Evolutionary conservation across 2,888 invertebrate species (phyloP).

Genomic region (Serrognathus titanus): DNA sequence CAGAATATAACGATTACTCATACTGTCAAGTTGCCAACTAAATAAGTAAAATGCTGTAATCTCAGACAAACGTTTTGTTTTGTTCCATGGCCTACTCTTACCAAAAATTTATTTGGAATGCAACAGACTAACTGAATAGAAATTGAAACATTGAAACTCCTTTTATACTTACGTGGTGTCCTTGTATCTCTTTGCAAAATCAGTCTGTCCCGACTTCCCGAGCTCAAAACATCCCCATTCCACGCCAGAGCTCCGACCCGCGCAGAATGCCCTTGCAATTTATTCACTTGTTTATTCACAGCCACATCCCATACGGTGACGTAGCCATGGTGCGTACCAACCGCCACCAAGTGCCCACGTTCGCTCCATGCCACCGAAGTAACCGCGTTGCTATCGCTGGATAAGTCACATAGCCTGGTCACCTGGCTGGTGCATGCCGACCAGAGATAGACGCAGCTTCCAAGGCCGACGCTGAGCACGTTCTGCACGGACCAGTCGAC

Average conservation of each 20-base stretch:
- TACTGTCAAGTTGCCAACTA: neutral
- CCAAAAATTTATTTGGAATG: neutral
- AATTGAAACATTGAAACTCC: neutral
- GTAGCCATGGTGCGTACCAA: slow-evolving; percentile 95
- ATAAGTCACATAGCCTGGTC: slow-evolving; percentile 91
- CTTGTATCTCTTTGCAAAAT: slow-evolving; percentile 94
- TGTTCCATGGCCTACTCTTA: too few species aligned
- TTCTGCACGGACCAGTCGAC: slow-evolving; percentile 99
- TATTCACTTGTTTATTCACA: slow-evolving; percentile 87
- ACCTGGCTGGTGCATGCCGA: slow-evolving; percentile 99
- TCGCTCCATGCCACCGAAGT: slow-evolving; percentile 99
- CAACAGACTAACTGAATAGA: too few species aligned
- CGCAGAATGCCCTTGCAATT: slow-evolving; percentile 88
- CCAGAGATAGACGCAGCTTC: slow-evolving; percentile 98
- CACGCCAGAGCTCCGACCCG: slow-evolving; percentile 92
- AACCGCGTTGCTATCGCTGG: slow-evolving; percentile 89
- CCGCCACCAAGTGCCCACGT: slow-evolving; percentile 92
- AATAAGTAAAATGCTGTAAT: neutral
- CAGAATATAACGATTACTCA: too few species aligned
- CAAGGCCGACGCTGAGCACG: slow-evolving; percentile 94
- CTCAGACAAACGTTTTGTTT: too few species aligned
- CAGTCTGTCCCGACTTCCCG: slow-evolving; percentile 90
- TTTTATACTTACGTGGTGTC: slow-evolving; percentile 60
- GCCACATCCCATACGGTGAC: slow-evolving; percentile 98
- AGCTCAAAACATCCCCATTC: slow-evolving; percentile 95